Percentiles rank a stretch among this genome's conserved stretches.
These are phyloP conservation scores for Drosophila pseudoobscura DNA, from an alignment of 1,140 invertebrate genomes.

Conservation along the genomic window DNA sequence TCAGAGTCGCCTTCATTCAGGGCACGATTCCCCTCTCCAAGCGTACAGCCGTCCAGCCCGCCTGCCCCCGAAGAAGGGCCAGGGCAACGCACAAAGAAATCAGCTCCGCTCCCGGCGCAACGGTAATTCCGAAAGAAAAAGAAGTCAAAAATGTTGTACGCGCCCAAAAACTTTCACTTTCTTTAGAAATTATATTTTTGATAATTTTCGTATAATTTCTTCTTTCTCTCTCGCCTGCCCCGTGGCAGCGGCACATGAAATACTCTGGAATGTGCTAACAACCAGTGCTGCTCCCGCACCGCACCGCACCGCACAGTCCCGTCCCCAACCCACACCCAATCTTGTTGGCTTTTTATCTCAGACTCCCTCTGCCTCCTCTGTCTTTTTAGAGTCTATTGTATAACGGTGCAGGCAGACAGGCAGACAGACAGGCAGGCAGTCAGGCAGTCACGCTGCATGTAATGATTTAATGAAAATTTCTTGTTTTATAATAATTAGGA, in stretches of 20 bases:
- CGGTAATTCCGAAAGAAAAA: conserved; percentile 7
- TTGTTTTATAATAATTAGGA: conserved; percentile 75
- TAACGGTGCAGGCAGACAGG: conserved; percentile 52
- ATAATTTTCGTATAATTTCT: conserved; percentile 41
- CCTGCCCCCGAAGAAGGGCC: too few species aligned
- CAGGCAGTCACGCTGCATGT: conserved; percentile 62
- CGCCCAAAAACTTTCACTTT: conserved; percentile 70
- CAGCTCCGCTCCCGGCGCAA: conserved; percentile 17
- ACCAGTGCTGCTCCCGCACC: conserved; percentile 46
- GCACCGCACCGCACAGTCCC: conserved; percentile 5
- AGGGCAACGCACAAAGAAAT: conserved; percentile 9
- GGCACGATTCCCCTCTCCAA: conserved; percentile 10
- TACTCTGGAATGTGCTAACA: conserved; percentile 69
- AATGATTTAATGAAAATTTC: conserved; percentile 62
- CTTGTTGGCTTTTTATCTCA: conserved; percentile 29
- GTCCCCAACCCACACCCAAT: conserved; percentile 24
- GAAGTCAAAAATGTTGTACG: conserved; percentile 8
- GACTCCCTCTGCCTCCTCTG: conserved; percentile 2
- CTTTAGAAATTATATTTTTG: conserved; percentile 71
- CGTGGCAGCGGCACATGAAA: conserved; percentile 26
- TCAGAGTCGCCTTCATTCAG: conserved; percentile 18
- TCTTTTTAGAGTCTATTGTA: conserved; percentile 61
- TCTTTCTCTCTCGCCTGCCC: conserved; percentile 9
- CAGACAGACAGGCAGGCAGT: too few species aligned
- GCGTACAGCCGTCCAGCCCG: too few species aligned